Base-by-base conservation (phyloP, 2,797 vertebrate genomes). In the Triplophysa bombifrons region DNA sequence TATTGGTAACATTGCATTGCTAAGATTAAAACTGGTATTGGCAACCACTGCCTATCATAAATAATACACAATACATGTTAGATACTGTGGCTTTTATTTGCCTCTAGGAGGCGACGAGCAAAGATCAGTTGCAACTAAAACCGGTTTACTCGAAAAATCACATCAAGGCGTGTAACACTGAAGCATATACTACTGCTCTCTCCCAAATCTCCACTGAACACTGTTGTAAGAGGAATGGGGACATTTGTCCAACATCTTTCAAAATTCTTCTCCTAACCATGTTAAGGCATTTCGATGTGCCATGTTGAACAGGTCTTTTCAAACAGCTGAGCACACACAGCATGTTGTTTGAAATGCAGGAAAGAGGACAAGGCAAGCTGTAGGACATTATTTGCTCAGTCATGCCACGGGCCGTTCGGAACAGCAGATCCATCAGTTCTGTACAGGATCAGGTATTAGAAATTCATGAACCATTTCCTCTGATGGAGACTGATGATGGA, bases 311-410 rank as follows among this genome's bases (percentile, higher is more conserved):
- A 64, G 61, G 61, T 19, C 30, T 4, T 38, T 64, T 19, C 61
- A 64, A 34, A 25, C 20, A 11, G 56, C 14, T 16, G 22, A 61
- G 61, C 27, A 64, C 61, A 64, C 34, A 64, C 16, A 38, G 17
- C 30, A 3, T 10, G 61, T 64, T 38, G 60, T 63, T 34, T 63
- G 61, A 64, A 64, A 64, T 34, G 27, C 17, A 64, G 27, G 30
- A 38, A 9, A 25, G 56, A 8, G 61, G 30, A 64, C 30, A 19
- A 38, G 61, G 6, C 60, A 19, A 64, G 61, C 61, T 64, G 61
- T 38, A 38, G 61, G 61, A 64, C 61, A 64, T 64, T 38, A 34
- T 64, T 64, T 64, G 61, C 30, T 64, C 61, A 64, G 16, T 64
- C 61, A 64, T 17, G 30, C 30, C 61, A 64, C 30, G 38, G 61